Evolutionary conservation across 1,140 invertebrate species (phyloP).

Genomic region (Eumeta japonica): DNA sequence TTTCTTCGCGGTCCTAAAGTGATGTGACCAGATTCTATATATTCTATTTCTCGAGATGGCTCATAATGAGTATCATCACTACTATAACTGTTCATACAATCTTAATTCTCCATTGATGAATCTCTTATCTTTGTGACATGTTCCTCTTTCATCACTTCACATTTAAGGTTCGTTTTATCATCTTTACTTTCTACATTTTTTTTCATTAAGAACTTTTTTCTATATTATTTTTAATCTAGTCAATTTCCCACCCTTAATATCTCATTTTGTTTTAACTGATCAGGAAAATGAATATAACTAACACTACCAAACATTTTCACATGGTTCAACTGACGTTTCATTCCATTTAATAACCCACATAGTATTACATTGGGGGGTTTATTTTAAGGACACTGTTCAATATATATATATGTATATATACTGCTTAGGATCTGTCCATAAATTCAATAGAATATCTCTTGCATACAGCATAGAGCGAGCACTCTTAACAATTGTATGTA

Average conservation of each 20-base stretch:
- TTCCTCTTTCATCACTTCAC: background rate
- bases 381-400: slow-evolving; percentile 20
- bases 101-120: too few species aligned
- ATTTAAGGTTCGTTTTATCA: background rate
- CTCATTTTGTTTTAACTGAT: too few species aligned
- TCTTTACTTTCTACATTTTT: background rate
- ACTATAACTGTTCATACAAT: too few species aligned
- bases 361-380: slow-evolving; percentile 10
- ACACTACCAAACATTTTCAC: slow-evolving; percentile 13
- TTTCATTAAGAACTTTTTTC: too few species aligned
- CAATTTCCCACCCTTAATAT: slow-evolving; percentile 16
- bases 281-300: too few species aligned
- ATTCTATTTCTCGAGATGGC: slow-evolving; percentile 4
- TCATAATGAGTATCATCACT: slow-evolving; percentile 9
- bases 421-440: slow-evolving; percentile 18
- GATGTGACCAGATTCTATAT: background rate
- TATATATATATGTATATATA: slow-evolving; percentile 36
- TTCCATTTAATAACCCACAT: slow-evolving; percentile 13
- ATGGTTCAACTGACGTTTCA: slow-evolving; percentile 12
- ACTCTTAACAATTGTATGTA: slow-evolving; percentile 25
- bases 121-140: too few species aligned
- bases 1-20: slow-evolving; percentile 6
- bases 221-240: slow-evolving; percentile 12
- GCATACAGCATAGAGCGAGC: slow-evolving; percentile 23
- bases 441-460: slow-evolving; percentile 14